Base-by-base conservation (phyloP, 2,113 vertebrate genomes). In the Girardinichthys multiradiatus region DNA sequence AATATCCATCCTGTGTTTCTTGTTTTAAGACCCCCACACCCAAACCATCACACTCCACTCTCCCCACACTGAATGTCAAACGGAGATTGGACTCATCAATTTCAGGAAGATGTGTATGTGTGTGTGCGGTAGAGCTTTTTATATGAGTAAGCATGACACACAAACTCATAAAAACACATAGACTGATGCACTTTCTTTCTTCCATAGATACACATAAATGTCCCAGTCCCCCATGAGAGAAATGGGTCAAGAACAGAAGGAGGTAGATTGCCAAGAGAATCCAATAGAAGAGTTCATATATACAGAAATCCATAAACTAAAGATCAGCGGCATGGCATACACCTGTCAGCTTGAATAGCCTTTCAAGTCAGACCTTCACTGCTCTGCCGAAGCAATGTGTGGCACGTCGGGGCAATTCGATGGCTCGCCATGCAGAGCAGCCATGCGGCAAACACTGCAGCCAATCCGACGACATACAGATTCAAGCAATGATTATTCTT, bases 231-330 rank as follows among this genome's bases (percentile, higher is more conserved):
- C 71, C 75, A 26, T 45, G 74, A 86, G 76, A 78, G 77, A 90
- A 91, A 73, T 89, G 73, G 86, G 84, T 86, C 85, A 74, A 33
- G 70, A 51, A 65, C 48, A 77, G 72, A 82, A 63, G 29, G 67
- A 70, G 42, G 57, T 45, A 81, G 76, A 72, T 35, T 82, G 80
- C 79, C 12, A 71, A 77, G 79, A 86, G 81, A 90, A 90, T 91
- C 79, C 81, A 78, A 86, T 86, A 86, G 82, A 85, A 63, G 78
- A 89, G 85, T 88, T 89, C 79, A 90, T 89, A 88, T 77, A 76
- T 78, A 57, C 60, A 24, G 79, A 90, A 91, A 92, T 94, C 91
- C 67, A 90, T 93, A 90, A 90, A 86, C 76, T 87, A 88, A 91
- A 92, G 89, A 92, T 92, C 90, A 90, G 87, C 80, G 76, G 68